phyloP scores from a whole-genome alignment of 2,888 invertebrate species.

The Thymelicus sylvestris region DNA sequence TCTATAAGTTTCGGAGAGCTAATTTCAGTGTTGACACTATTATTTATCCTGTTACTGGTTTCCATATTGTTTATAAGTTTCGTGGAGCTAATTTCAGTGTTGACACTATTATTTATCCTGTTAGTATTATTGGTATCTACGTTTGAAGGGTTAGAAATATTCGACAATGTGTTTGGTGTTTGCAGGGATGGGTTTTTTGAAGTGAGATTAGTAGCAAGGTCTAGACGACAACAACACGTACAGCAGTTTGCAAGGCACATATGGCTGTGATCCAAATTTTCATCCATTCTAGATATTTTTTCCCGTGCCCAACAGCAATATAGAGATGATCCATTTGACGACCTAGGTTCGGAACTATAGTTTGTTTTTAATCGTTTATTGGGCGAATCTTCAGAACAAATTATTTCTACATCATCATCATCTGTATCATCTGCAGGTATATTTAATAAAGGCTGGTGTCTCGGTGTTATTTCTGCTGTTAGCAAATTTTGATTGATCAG shows the following conservation, averaged over 20 bases:
- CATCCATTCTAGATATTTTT: background rate
- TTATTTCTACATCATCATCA: background rate
- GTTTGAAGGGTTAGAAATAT: background rate
- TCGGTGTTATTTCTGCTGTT: conserved; percentile 67
- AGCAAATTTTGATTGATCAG: conserved; percentile 66
- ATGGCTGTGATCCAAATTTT: background rate
- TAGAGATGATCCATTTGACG: background rate
- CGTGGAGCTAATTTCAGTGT: too few species aligned
- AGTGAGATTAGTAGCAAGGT: background rate
- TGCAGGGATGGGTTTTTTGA: background rate
- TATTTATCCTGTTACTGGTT: too few species aligned
- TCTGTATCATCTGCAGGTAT: background rate
- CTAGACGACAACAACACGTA: conserved; percentile 1
- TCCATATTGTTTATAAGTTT: too few species aligned
- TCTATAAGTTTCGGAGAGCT: too few species aligned
- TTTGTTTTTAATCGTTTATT: background rate
- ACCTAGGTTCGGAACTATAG: background rate
- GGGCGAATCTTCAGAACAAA: background rate
- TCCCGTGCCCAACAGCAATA: conserved; percentile 6
- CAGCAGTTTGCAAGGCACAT: background rate
- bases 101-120: too few species aligned
- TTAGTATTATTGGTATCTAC: too few species aligned
- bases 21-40: too few species aligned
- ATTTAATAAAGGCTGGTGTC: conserved; percentile 38
- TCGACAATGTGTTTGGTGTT: background rate